Percentiles rank a stretch among this genome's conserved stretches.
Conservation (phyloP, 2,888 invertebrate species). For the Monoplex corrugatus region DNA sequence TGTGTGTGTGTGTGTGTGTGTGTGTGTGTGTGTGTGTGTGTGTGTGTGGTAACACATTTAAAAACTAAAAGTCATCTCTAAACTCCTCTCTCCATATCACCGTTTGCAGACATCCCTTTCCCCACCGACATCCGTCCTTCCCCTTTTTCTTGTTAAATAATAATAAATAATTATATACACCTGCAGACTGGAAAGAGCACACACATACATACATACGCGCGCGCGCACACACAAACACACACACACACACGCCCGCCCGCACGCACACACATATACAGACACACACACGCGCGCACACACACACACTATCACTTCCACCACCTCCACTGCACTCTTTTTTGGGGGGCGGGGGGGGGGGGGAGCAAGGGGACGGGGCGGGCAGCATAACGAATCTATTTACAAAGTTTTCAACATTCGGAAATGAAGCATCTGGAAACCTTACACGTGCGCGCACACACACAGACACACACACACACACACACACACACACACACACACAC, state of each 20-base stretch:
- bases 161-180: neutral
- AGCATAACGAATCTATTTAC: too few relatives aligned
- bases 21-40: constrained; percentile 13
- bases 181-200: neutral
- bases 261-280: constrained; percentile 15
- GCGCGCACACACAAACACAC: neutral
- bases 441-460: neutral
- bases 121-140: neutral
- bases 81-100: neutral
- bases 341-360: neutral
- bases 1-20: neutral
- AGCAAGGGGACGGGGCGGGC: neutral
- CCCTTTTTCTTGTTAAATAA: neutral
- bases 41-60: neutral
- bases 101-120: neutral
- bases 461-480: constrained; percentile 7
- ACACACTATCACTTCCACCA: constrained; percentile 20
- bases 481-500: neutral
- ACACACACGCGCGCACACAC: constrained; percentile 34
- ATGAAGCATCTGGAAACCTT: too few relatives aligned
- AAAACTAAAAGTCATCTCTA: neutral
- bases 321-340: neutral
- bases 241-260: neutral
- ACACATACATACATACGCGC: neutral
- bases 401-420: too few relatives aligned